These are phyloP conservation scores for Cataglyphis hispanica DNA, from an alignment of 1,140 invertebrate species.

Conservation along the genomic window DNA sequence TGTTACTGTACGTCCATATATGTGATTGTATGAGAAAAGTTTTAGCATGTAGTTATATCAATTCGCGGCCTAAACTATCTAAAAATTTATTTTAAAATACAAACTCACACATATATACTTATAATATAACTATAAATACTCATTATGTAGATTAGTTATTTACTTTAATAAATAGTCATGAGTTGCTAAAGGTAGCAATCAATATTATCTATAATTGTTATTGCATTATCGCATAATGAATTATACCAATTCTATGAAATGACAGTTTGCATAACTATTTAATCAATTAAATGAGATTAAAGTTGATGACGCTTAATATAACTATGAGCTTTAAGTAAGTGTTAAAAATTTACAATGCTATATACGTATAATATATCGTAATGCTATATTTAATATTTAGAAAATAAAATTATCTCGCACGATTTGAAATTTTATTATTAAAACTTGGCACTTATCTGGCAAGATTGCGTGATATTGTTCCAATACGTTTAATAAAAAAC, in stretches of 20 bases:
- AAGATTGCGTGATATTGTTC: constrained; percentile 39
- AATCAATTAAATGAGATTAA: constrained; percentile 40
- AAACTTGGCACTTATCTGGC: constrained; percentile 33
- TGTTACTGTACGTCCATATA: not conserved
- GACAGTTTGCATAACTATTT: not conserved
- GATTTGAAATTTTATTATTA: constrained; percentile 39
- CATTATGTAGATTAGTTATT: not conserved
- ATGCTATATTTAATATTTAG: constrained; percentile 1
- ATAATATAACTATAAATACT: constrained; percentile 2
- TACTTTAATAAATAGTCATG: constrained; percentile 4
- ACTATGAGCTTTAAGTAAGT: not conserved
- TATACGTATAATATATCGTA: not conserved
- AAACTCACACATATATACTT: not conserved
- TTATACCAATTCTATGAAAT: constrained; percentile 27
- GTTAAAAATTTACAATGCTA: not conserved
- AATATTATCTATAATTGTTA: constrained; percentile 29
- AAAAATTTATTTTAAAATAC: constrained; percentile 32
- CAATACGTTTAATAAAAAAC: constrained; percentile 26
- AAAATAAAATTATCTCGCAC: constrained; percentile 14
- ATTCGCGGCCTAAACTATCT: not conserved
- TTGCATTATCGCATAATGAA: constrained; percentile 39
- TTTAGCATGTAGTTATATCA: not conserved
- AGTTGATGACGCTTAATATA: constrained; percentile 25
- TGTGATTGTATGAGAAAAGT: not conserved
- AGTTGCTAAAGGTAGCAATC: constrained; percentile 15